Evolutionary conservation across 2,888 invertebrate genomes (phyloP).

Genomic region (Cantharis flavilabris): DNA sequence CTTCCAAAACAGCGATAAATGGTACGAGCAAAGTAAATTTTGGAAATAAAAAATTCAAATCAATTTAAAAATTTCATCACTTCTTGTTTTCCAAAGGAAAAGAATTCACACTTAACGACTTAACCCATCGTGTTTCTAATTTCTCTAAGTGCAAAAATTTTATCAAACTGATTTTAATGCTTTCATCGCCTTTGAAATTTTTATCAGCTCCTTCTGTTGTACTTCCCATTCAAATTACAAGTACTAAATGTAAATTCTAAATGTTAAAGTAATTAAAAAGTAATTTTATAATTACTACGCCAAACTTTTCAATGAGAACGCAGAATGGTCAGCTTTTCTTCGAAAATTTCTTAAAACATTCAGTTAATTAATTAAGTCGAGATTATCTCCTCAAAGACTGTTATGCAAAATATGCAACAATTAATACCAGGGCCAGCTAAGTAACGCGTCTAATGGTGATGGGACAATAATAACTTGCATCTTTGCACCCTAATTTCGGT

Average conservation of each 20-base stretch:
- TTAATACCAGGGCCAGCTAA: neutral
- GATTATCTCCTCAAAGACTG: neutral
- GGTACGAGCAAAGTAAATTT: neutral
- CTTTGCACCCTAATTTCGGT: slow-evolving; percentile 12
- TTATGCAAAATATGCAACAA: neutral
- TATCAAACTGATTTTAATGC: neutral
- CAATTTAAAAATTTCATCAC: neutral
- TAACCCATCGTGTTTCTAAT: neutral
- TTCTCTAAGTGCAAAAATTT: neutral
- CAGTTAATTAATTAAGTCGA: neutral
- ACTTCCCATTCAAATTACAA: neutral
- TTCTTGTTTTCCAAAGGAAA: neutral
- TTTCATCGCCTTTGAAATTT: neutral
- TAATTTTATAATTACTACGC: neutral
- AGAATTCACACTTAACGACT: neutral
- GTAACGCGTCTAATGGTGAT: slow-evolving; percentile 15
- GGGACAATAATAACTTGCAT: slow-evolving; percentile 17
- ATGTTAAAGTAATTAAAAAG: neutral
- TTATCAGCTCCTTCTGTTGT: neutral
- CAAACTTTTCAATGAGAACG: neutral
- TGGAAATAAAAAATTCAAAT: neutral
- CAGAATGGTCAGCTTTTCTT: neutral
- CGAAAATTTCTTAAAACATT: neutral
- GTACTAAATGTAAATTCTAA: neutral
- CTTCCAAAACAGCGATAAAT: neutral